Percentiles rank a stretch among this genome's conserved stretches.
phyloP scores from a whole-genome alignment of 2,888 invertebrate species.

The Gastrophysa polygoni region DNA sequence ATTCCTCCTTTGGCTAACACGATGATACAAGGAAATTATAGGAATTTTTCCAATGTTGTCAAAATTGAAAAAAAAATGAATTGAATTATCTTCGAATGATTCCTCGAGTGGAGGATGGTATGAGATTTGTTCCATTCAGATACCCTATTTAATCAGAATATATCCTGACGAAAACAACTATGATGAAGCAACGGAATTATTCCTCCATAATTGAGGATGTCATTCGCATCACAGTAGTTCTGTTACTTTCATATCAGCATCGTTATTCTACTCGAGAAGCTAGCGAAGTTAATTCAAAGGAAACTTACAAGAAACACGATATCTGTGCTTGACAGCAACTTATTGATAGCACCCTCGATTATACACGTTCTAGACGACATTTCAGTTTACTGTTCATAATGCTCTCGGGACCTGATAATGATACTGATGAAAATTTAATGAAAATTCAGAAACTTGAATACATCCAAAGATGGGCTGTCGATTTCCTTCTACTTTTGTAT shows the following conservation, averaged over 20 bases:
- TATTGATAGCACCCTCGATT: constrained; percentile 43
- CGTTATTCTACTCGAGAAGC: constrained; percentile 37
- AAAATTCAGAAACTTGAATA: constrained; percentile 37
- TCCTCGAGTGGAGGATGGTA: too few species aligned
- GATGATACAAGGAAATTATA: too few species aligned
- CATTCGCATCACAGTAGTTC: constrained; percentile 42
- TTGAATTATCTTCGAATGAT: too few species aligned
- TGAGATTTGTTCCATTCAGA: too few species aligned
- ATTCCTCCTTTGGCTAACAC: too few species aligned
- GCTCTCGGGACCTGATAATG: constrained; percentile 37
- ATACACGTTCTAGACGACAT: constrained; percentile 41
- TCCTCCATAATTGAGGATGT: constrained; percentile 33
- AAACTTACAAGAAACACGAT: constrained; percentile 39
- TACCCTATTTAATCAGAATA: too few species aligned
- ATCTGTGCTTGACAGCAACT: constrained; percentile 42
- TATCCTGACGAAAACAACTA: too few species aligned
- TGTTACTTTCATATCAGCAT: constrained; percentile 42
- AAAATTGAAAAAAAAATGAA: too few species aligned
- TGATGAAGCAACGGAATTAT: too few species aligned
- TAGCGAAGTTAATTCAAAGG: constrained; percentile 39
- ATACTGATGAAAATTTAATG: constrained; percentile 44
- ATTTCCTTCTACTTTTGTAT: too few species aligned
- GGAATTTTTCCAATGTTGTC: too few species aligned
- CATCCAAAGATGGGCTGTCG: constrained; percentile 28
- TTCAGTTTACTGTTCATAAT: constrained; percentile 41